Conservation (phyloP, 2,797 vertebrate genomes). For the Apogon hyalosoma region DNA sequence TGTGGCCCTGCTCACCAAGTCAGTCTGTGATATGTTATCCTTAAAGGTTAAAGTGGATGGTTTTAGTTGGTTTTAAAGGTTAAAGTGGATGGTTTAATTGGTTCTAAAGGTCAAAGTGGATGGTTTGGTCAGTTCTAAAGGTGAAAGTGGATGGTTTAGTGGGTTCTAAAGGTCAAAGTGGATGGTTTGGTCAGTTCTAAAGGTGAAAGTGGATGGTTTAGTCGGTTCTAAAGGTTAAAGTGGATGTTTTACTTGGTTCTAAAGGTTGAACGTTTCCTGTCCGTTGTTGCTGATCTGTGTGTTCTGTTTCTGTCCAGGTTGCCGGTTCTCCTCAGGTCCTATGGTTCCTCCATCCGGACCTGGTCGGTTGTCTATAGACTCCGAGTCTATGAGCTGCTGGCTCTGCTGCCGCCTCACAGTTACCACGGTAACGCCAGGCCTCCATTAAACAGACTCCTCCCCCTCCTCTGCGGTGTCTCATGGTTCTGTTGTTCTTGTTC, state of each 20-base stretch:
- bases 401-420: conserved; percentile 87
- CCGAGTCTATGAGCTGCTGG: conserved; percentile 91
- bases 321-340: conserved; percentile 84
- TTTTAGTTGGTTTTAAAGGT: no score
- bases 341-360: conserved; percentile 86
- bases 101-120: no score
- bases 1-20: conserved; percentile 90
- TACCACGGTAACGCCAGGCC: conserved; percentile 86
- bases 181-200: no score
- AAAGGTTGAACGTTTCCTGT: no score
- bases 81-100: no score
- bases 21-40: conserved; percentile 66
- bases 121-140: no score
- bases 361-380: conserved; percentile 86
- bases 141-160: no score
- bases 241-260: no score
- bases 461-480: neutral
- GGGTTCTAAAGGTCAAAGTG: no score
- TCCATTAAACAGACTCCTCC: neutral
- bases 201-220: no score
- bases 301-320: conserved; percentile 80
- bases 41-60: neutral
- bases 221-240: no score
- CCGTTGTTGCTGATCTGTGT: neutral
- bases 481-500: neutral